phyloP scores from a whole-genome alignment of 53 echinoderm and acorn worm species.

The Mesocentrotus franciscanus region DNA sequence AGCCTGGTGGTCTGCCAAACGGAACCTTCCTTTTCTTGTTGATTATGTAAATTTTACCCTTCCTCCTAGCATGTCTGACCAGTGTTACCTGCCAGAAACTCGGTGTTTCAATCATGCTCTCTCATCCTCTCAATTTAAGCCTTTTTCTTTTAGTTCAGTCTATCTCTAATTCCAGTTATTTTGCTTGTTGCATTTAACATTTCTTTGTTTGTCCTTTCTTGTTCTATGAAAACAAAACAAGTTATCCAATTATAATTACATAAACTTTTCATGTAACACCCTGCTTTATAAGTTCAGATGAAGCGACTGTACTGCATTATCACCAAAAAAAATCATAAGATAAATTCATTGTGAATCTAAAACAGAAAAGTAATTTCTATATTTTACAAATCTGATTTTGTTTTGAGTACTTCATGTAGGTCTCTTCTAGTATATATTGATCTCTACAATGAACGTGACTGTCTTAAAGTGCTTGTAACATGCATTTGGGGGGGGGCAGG shows the following conservation, averaged over 20 bases:
- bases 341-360: too few species aligned
- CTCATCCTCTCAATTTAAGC: background rate
- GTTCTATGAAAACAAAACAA: background rate
- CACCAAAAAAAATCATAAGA: too few species aligned
- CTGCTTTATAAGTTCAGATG: too few species aligned
- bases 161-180: background rate
- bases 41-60: slow-evolving; percentile 61
- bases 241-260: too few species aligned
- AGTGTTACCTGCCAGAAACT: slow-evolving; percentile 48
- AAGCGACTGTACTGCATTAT: too few species aligned
- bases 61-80: slow-evolving; percentile 52
- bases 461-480: background rate
- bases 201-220: background rate
- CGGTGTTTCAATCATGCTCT: background rate
- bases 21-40: slow-evolving; percentile 50
- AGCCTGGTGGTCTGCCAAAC: slow-evolving; percentile 61
- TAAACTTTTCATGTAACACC: too few species aligned
- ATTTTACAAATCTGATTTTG: too few species aligned
- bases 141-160: slow-evolving; percentile 6
- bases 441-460: background rate
- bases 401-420: too few species aligned
- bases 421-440: too few species aligned
- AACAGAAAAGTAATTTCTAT: too few species aligned
- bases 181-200: background rate
- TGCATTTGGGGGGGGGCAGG: background rate